Percentiles rank a stretch among this genome's conserved stretches.
phyloP scores from a whole-genome alignment of 1,140 invertebrate genomes.

The Brachionus sp. region DNA sequence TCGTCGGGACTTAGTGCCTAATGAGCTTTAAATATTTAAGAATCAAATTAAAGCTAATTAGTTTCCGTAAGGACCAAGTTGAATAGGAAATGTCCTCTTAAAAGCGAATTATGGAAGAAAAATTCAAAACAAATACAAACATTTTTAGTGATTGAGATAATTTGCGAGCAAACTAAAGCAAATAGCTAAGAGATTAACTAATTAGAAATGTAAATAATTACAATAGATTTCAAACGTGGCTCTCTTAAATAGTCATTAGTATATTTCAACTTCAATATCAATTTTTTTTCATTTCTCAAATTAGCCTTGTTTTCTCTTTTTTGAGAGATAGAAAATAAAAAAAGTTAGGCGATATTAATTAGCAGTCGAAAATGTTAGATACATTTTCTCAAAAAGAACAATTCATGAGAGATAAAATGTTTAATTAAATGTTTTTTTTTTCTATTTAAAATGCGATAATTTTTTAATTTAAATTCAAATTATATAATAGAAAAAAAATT shows the following conservation, averaged over 20 bases:
- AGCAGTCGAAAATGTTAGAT: not conserved
- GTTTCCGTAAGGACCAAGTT: not conserved
- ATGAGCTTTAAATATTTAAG: not conserved
- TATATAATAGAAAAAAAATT: not conserved
- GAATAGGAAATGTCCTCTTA: not conserved
- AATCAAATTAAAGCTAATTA: not conserved
- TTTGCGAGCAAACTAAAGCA: conserved; percentile 18
- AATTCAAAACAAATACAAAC: not conserved
- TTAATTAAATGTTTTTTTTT: not conserved
- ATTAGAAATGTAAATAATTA: conserved; percentile 31
- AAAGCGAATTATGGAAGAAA: not conserved
- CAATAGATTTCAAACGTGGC: conserved; percentile 13
- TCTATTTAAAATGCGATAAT: not conserved
- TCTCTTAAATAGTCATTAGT: conserved; percentile 13
- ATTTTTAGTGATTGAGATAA: not conserved
- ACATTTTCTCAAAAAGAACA: not conserved
- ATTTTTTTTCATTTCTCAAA: not conserved
- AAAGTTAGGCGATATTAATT: not conserved
- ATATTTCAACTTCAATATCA: not conserved
- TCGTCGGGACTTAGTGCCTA: not conserved
- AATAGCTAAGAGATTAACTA: conserved; percentile 38
- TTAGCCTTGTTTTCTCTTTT: not conserved
- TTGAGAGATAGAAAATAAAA: not conserved
- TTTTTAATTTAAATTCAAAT: conserved; percentile 31
- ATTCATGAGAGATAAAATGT: conserved; percentile 23